A percentile compares a stretch with the other conserved stretches of the same genome.
phyloP scores from a whole-genome alignment of 1,140 invertebrate genomes.

The Ruditapes philippinarum region DNA sequence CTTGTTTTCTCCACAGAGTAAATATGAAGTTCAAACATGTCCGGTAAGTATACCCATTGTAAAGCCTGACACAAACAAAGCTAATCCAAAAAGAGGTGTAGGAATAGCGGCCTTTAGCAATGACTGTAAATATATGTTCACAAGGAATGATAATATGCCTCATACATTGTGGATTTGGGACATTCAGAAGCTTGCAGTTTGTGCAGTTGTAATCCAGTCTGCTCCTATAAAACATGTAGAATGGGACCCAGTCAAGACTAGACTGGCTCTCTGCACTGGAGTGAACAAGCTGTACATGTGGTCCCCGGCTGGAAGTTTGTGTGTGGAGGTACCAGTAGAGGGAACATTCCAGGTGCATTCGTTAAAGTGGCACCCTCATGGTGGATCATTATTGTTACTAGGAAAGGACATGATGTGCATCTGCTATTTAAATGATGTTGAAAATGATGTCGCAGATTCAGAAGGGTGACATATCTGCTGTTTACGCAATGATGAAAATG shows the following conservation, averaged over 20 bases:
- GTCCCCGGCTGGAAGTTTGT: constrained; percentile 85
- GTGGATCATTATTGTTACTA: constrained; percentile 82
- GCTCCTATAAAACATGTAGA: constrained; percentile 84
- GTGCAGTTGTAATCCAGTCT: constrained; percentile 83
- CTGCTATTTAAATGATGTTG: constrained; percentile 75
- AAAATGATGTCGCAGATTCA: constrained; percentile 24
- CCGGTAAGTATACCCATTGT: constrained; percentile 80
- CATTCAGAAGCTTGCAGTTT: constrained; percentile 79
- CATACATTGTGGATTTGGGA: constrained; percentile 86
- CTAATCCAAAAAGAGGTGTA: constrained; percentile 85
- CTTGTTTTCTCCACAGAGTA: constrained; percentile 80
- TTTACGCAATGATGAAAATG: no score
- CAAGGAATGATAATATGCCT: constrained; percentile 87
- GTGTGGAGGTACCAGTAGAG: constrained; percentile 86
- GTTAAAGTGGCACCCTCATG: constrained; percentile 84
- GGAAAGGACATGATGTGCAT: constrained; percentile 86
- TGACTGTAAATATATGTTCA: constrained; percentile 86
- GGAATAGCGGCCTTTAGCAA: constrained; percentile 84
- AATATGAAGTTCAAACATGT: constrained; percentile 83
- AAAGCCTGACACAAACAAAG: constrained; percentile 85
- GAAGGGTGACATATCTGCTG: background rate
- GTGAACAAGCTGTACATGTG: constrained; percentile 87
- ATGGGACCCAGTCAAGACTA: constrained; percentile 84
- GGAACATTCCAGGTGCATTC: constrained; percentile 82
- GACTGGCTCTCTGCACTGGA: constrained; percentile 85